A percentile compares a stretch with the other conserved stretches of the same genome.
Conservation (phyloP, 2,797 vertebrate genomes). For the Aplochiton taeniatus region DNA sequence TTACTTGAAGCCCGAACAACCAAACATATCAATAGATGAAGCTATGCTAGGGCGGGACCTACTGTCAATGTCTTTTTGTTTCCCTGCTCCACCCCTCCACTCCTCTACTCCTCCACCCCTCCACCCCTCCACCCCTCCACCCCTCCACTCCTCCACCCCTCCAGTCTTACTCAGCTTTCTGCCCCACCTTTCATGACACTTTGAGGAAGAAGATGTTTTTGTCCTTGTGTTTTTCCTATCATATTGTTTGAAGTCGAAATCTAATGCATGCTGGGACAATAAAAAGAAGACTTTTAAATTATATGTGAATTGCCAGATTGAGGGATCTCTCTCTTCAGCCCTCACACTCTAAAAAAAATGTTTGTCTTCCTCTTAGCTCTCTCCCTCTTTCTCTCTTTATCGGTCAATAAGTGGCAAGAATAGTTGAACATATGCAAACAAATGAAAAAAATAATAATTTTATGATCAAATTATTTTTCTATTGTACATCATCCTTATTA, state of each 20-base stretch:
- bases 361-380: constrained; percentile 21
- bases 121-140: constrained; percentile 9
- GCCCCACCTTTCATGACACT: constrained; percentile 47
- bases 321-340: constrained; percentile 63
- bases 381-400: constrained; percentile 31
- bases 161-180: constrained; percentile 24
- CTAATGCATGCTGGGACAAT: constrained; percentile 73
- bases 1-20: constrained; percentile 66
- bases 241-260: constrained; percentile 72
- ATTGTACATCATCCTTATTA: background rate
- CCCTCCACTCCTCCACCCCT: constrained; percentile 11
- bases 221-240: constrained; percentile 73
- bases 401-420: constrained; percentile 16
- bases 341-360: background rate
- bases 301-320: constrained; percentile 47
- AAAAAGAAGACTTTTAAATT: constrained; percentile 63
- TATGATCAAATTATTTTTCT: background rate
- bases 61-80: constrained; percentile 39
- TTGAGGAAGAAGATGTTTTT: constrained; percentile 68
- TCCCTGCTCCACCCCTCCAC: constrained; percentile 30
- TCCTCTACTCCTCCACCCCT: constrained; percentile 10
- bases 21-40: constrained; percentile 67
- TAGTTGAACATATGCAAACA: constrained; percentile 12
- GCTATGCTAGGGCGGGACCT: constrained; percentile 49
- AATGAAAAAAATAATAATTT: background rate